Percentiles rank a stretch among this genome's conserved stretches.
Conservation (phyloP, 2,888 invertebrate species). For the Agrypnus murinus region DNA sequence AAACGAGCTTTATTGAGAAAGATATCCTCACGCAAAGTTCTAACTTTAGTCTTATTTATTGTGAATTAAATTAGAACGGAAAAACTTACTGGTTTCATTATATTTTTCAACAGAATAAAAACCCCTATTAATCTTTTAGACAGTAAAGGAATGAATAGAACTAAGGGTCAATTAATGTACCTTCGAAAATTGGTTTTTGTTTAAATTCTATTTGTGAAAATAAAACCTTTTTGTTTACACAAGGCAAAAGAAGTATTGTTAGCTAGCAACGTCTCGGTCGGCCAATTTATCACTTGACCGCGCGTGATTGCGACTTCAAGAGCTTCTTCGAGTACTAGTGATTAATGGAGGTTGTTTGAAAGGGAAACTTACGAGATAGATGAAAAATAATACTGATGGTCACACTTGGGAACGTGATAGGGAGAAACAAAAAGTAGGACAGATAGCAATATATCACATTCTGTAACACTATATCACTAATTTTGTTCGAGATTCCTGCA, state of each 20-base stretch:
- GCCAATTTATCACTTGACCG: slow-evolving; percentile 65
- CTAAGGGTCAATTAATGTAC: too few species aligned
- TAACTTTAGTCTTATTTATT: too few species aligned
- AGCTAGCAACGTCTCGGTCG: slow-evolving; percentile 45
- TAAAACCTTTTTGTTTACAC: slow-evolving; percentile 36
- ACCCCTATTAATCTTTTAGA: too few species aligned
- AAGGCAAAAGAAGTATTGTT: slow-evolving; percentile 44
- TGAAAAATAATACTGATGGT: slow-evolving; percentile 61
- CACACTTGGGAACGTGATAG: slow-evolving; percentile 54
- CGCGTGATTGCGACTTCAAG: slow-evolving; percentile 61
- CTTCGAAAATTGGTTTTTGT: too few species aligned
- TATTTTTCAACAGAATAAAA: too few species aligned
- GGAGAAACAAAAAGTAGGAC: slow-evolving; percentile 45
- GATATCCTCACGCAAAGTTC: too few species aligned
- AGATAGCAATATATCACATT: slow-evolving; percentile 44
- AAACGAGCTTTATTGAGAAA: too few species aligned
- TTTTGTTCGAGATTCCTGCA: slow-evolving; percentile 3
- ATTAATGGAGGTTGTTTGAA: slow-evolving; percentile 61
- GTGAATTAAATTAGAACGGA: too few species aligned
- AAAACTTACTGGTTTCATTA: too few species aligned
- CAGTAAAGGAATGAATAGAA: too few species aligned
- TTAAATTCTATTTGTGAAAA: slow-evolving; percentile 11
- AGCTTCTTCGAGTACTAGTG: slow-evolving; percentile 63
- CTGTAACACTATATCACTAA: slow-evolving; percentile 9
- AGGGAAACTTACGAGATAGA: slow-evolving; percentile 56